A percentile compares a stretch with the other conserved stretches of the same genome.
Conservation (phyloP, 2,888 invertebrate species). For the Rhyacophila evoluta region DNA sequence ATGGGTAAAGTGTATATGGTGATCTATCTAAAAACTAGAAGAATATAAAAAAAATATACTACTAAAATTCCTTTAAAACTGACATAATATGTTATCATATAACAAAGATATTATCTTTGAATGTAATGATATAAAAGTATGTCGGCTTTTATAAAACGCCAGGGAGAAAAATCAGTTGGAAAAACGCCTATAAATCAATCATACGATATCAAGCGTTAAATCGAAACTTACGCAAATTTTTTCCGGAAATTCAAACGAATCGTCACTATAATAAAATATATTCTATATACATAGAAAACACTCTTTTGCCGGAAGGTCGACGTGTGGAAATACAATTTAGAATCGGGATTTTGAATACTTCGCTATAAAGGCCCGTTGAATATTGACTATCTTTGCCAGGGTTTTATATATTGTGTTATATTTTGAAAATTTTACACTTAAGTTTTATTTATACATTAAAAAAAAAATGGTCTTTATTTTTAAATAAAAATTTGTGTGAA, state of each 20-base stretch:
- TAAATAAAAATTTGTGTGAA: too few species aligned
- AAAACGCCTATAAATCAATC: background rate
- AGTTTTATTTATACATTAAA: too few species aligned
- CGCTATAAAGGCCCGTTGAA: background rate
- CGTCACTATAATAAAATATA: background rate
- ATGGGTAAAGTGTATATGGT: too few species aligned
- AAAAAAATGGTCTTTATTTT: too few species aligned
- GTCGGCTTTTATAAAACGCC: too few species aligned
- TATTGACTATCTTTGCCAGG: background rate
- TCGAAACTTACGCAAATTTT: constrained; percentile 15
- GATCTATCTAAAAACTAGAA: too few species aligned
- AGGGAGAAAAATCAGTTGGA: background rate
- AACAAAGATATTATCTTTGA: too few species aligned
- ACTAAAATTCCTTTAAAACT: too few species aligned
- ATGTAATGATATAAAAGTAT: too few species aligned
- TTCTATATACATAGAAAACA: background rate
- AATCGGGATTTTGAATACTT: background rate
- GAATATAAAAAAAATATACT: too few species aligned
- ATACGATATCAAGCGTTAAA: background rate
- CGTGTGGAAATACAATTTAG: background rate
- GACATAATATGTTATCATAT: too few species aligned
- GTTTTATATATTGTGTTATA: background rate
- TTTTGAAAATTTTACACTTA: too few species aligned
- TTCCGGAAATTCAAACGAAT: background rate
- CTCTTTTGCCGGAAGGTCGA: background rate